Percentiles rank a stretch among this genome's conserved stretches.
phyloP scores from a whole-genome alignment of 23 tunicate species.

The Ascidia mentula region DNA sequence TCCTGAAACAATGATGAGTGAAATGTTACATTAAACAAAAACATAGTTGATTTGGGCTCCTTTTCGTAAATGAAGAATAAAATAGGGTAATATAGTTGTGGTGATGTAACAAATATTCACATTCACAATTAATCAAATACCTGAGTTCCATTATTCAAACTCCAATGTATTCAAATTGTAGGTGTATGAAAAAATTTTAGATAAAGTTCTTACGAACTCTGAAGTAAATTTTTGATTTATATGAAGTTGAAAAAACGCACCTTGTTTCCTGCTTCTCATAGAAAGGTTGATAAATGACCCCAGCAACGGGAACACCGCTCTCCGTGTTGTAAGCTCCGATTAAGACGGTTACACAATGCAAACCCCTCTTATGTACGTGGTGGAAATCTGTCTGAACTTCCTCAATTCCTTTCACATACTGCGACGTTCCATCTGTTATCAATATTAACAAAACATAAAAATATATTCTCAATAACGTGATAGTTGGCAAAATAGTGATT shows the following conservation, averaged over 20 bases:
- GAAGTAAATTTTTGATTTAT: no score
- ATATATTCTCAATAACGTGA: neutral
- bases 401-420: slow-evolving; percentile 63
- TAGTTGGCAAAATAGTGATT: neutral
- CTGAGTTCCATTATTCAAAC: no score
- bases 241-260: neutral
- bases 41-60: no score
- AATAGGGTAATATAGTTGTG: no score
- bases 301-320: slow-evolving; percentile 71
- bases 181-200: no score
- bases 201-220: no score
- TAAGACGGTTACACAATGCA: slow-evolving; percentile 86
- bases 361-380: slow-evolving; percentile 41
- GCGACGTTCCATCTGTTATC: slow-evolving; percentile 64
- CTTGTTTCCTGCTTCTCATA: slow-evolving; percentile 8
- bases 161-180: no score
- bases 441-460: neutral
- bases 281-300: slow-evolving; percentile 77
- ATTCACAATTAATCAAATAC: no score
- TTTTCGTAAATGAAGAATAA: no score
- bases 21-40: no score
- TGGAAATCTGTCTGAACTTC: slow-evolving; percentile 10
- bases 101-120: no score
- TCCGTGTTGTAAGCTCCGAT: slow-evolving; percentile 55
- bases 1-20: neutral